phyloP scores from a whole-genome alignment of 2,797 vertebrate species.

The Manis pentadactyla region DNA sequence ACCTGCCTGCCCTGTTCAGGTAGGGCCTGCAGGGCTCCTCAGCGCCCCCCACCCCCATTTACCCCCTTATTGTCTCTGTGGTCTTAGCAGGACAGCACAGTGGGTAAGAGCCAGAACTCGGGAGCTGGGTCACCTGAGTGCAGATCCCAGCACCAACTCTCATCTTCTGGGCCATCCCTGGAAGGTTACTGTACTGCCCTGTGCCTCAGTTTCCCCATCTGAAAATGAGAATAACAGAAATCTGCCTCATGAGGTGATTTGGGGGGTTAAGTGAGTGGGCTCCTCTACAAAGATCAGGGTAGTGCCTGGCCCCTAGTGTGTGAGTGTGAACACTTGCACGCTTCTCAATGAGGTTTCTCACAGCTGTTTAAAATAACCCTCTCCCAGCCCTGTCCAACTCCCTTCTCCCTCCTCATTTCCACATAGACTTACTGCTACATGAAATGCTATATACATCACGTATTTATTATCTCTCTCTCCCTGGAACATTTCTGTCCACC shows the following conservation, averaged over 20 bases:
- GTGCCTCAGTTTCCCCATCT: not conserved
- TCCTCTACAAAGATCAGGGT: not conserved
- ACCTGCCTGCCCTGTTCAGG: not conserved
- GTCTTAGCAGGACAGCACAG: not conserved
- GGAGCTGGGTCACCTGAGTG: too few relatives aligned
- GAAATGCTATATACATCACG: not conserved
- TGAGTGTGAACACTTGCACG: fast-evolving
- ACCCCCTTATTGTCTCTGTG: not conserved
- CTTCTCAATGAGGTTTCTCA: not conserved
- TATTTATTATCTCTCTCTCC: not conserved
- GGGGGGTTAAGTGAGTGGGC: too few relatives aligned
- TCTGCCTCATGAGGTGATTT: not conserved
- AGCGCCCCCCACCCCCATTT: too few relatives aligned
- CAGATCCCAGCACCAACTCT: not conserved
- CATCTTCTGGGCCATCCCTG: not conserved
- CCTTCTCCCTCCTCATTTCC: not conserved
- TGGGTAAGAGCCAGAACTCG: not conserved
- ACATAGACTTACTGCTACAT: not conserved
- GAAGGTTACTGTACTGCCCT: not conserved
- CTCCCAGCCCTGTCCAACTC: not conserved
- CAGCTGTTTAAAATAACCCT: not conserved
- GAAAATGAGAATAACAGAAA: not conserved
- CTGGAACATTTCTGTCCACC: not conserved
- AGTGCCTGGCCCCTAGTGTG: not conserved
- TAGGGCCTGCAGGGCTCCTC: too few relatives aligned